Percentiles rank a stretch among this genome's conserved stretches.
phyloP scores from a whole-genome alignment of 2,113 vertebrate genomes.

The Hirundichthys speculiger region DNA sequence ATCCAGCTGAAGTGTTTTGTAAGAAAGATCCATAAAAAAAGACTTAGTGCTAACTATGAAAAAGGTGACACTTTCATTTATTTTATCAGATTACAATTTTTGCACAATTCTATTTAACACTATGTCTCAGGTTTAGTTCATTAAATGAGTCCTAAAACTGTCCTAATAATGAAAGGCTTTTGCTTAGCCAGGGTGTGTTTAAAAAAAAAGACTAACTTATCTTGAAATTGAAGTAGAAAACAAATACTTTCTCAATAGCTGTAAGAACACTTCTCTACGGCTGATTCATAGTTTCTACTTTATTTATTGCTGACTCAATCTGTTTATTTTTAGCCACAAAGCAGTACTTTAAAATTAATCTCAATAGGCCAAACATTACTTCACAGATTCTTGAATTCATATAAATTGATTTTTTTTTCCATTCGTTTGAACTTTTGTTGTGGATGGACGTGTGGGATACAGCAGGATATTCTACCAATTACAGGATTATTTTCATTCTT shows the following conservation, averaged over 20 bases:
- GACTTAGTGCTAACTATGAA: constrained; percentile 19
- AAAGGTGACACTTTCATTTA: constrained; percentile 21
- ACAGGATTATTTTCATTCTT: neutral
- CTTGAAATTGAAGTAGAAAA: constrained; percentile 7
- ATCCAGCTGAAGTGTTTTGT: constrained; percentile 26
- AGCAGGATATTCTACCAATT: constrained; percentile 2
- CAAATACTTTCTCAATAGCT: constrained; percentile 10
- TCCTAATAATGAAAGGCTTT: neutral
- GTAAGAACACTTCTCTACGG: neutral
- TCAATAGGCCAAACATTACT: constrained; percentile 29
- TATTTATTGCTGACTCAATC: constrained; percentile 36
- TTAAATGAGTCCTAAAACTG: constrained; percentile 21
- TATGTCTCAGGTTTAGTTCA: constrained; percentile 14
- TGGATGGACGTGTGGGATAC: constrained; percentile 13
- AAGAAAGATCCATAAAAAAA: constrained; percentile 35
- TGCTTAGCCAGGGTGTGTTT: constrained; percentile 24
- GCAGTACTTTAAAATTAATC: constrained; percentile 37
- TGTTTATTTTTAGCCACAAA: constrained; percentile 26
- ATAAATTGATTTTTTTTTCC: constrained; percentile 47
- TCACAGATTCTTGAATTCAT: constrained; percentile 46
- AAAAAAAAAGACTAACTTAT: neutral
- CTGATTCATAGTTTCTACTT: constrained; percentile 13
- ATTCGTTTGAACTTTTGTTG: constrained; percentile 34
- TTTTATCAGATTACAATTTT: constrained; percentile 37
- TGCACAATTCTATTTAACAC: constrained; percentile 18